phyloP scores from a whole-genome alignment of 2,797 vertebrate genomes.

The Macrochelys suwanniensis region DNA sequence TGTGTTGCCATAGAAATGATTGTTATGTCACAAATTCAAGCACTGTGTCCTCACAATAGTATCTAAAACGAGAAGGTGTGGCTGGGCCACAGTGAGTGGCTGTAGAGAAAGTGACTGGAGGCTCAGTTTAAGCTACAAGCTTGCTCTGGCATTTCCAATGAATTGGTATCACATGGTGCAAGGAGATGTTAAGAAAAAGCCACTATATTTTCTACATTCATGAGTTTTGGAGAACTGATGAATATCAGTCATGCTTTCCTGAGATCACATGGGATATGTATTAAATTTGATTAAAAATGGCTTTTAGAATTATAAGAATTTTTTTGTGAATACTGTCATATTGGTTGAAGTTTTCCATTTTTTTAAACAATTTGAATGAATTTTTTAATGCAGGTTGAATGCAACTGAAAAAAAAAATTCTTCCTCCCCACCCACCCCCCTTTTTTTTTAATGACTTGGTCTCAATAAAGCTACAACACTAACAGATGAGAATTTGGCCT shows the following conservation, averaged over 20 bases:
- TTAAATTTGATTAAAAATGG: background rate
- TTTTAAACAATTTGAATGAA: background rate
- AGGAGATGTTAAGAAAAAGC: background rate
- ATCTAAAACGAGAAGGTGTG: constrained; percentile 55
- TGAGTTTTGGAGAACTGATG: constrained; percentile 20
- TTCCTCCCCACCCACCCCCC: background rate
- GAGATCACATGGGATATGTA: background rate
- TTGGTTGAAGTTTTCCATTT: background rate
- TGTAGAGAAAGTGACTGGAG: no score
- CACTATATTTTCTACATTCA: background rate
- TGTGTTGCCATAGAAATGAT: background rate
- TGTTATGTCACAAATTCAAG: constrained; percentile 10
- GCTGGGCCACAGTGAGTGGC: background rate
- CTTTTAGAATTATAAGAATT: background rate
- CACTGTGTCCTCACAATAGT: constrained; percentile 36
- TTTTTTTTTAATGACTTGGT: background rate
- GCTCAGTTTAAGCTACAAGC: no score
- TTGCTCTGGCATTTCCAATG: background rate
- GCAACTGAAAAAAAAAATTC: no score
- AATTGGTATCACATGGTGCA: background rate
- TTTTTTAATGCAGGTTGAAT: background rate
- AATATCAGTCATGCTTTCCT: background rate
- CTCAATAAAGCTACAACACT: no score
- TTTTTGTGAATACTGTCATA: background rate
- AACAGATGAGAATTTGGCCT: no score